These are phyloP conservation scores for Parus major DNA, from an alignment of 2,113 vertebrate species.

Conservation along the genomic window DNA sequence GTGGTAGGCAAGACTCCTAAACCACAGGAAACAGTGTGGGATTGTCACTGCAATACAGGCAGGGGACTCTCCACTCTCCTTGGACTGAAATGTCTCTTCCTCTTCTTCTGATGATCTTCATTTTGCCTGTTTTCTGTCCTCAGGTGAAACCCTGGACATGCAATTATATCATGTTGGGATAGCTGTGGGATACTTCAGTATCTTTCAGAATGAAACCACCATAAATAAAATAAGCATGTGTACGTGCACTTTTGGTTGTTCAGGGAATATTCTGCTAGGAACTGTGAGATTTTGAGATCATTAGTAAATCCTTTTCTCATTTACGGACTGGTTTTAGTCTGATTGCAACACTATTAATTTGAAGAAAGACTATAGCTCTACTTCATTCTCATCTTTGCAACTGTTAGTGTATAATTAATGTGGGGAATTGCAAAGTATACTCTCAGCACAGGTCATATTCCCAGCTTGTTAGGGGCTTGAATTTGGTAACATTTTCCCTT, in stretches of 20 bases:
- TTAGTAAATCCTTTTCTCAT: background rate
- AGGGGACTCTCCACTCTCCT: background rate
- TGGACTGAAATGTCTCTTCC: background rate
- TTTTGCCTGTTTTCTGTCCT: background rate
- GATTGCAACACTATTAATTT: background rate
- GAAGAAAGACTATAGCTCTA: background rate
- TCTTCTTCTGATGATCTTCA: background rate
- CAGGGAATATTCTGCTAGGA: background rate
- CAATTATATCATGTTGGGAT: background rate
- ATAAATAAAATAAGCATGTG: background rate
- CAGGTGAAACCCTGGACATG: background rate
- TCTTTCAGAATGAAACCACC: background rate
- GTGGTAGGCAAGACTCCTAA: background rate
- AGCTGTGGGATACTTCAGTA: background rate
- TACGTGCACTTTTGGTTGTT: background rate
- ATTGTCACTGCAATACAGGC: background rate
- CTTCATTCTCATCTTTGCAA: slow-evolving; percentile 5
- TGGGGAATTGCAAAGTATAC: slow-evolving; percentile 18
- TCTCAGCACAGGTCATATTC: slow-evolving; percentile 15
- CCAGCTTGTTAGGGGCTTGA: background rate
- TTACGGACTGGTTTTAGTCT: background rate
- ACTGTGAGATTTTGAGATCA: background rate
- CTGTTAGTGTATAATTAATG: slow-evolving; percentile 11
- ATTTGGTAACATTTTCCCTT: slow-evolving; percentile 36
- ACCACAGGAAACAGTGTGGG: background rate